phyloP scores from a whole-genome alignment of 2,113 vertebrate genomes.

The Blennius ocellaris region DNA sequence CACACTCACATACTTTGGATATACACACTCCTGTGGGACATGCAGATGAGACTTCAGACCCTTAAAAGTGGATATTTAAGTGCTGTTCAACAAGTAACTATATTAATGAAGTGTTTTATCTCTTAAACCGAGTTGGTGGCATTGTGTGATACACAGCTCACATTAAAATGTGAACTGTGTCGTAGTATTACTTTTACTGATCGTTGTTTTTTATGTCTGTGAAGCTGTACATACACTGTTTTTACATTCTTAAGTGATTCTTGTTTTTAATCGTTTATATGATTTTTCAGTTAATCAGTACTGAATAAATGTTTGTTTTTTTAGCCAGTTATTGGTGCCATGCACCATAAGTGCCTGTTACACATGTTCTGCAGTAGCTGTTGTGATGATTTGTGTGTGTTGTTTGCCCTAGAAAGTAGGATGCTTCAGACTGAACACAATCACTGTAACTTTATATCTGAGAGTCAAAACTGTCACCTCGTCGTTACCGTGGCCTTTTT shows the following conservation, averaged over 20 bases:
- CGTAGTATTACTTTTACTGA: conserved; percentile 63
- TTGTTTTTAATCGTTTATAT: conserved; percentile 50
- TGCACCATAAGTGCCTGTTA: conserved; percentile 65
- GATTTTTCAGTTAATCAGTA: conserved; percentile 39
- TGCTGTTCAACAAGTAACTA: conserved; percentile 41
- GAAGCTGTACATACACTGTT: conserved; percentile 24
- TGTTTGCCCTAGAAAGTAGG: neutral
- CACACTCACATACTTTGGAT: neutral
- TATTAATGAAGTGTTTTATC: conserved; percentile 44
- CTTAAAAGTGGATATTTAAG: conserved; percentile 1
- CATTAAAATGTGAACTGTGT: conserved; percentile 63
- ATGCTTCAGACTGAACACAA: conserved; percentile 36
- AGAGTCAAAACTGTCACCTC: conserved; percentile 5
- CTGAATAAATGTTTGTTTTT: conserved; percentile 28
- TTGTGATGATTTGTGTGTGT: conserved; percentile 9
- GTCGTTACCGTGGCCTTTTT: neutral
- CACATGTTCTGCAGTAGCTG: conserved; percentile 26
- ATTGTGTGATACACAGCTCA: conserved; percentile 23
- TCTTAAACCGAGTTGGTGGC: conserved; percentile 3
- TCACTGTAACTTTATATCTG: conserved; percentile 7
- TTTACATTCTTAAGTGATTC: conserved; percentile 34
- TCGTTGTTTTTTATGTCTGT: conserved; percentile 39
- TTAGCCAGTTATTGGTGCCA: conserved; percentile 68
- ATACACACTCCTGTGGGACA: conserved; percentile 33
- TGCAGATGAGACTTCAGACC: conserved; percentile 36